Evolutionary conservation across 2,888 invertebrate genomes (phyloP), one percentile per base, ranked within the genome.

Genomic region (Caprella mutica): DNA sequence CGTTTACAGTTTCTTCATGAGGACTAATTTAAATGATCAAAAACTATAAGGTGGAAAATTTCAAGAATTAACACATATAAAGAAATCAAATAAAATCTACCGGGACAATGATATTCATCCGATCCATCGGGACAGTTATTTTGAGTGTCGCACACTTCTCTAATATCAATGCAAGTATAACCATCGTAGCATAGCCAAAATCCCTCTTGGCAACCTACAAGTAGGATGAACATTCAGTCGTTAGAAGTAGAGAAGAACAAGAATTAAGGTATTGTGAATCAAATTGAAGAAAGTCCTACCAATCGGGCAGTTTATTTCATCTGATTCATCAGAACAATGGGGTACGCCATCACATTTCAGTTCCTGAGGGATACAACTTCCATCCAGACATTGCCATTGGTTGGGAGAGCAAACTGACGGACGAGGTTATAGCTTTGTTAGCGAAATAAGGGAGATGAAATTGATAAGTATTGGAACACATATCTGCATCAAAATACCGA

Each of bases 321-420:
- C 87, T 23, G 80, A 78, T 3, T 77, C 77, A 68, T 83, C 82
- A 5, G 73, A 70, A 68, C 85, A 85, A 69, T 85, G 81, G 1
- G 51, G 60, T 4, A 66, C 39, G n/a, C 77, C 75, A 70, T 85
- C 78, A 72, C 86, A 86, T 44, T 75, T 74, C 55, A 17, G 12
- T 8, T 33, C 24, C 8, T 21, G 6, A 5, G 27, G 35, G 19
- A 58, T 38, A 39, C 58, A 58, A 19, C 23, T 24, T 6, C 54
- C 58, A 29, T 44, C 53, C 19, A n/a, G 21, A 46, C 58, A 58
- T 3, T 21, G 30, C 58, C 58, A 58, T 24, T 54, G 48, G 23
- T 19, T 26, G 24, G 35, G 9, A 0, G 5, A 19, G 26, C 56
- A 56, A 4, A n/a, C 43, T 56, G 26, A 24, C n/a, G n/a, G 5